Base-by-base conservation (phyloP, 1,140 invertebrate species). In the Drosophila busckii region DNA sequence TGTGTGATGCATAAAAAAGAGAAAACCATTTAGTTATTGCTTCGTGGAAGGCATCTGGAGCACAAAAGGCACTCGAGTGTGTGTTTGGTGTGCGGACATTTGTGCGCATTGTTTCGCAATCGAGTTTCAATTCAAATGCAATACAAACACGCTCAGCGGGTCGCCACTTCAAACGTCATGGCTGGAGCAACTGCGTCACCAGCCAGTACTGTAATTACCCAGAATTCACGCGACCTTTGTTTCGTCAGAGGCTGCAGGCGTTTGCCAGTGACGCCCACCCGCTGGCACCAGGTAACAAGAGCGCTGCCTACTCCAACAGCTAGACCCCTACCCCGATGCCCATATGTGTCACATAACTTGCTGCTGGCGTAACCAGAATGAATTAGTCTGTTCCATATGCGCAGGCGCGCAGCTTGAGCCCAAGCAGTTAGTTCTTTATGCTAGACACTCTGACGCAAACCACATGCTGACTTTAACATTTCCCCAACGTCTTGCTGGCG, bases 131-230 rank as follows among this genome's bases (percentile, higher is more conserved):
- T 80, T 80, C 68, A 82, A 80, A 69, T 64, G 75, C 75, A 78
- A 78, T 78, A 80, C 73, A 78, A 78, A 78, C 75, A 78, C 54
- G 69, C 73, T 49, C 73, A 65, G 75, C 73, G 75, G 73, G 73
- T 68, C n/a, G 73, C 68, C 73, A 73, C 73, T 80, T 82, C 68
- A 71, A 52, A 37, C 48, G 20, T 23, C 38, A 26, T 19, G 35
- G 42, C 34, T 54, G 32, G 42, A 65, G 54, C 40, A 54, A 69
- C 56, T 61, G 65, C 66, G 66, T 70, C 61, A 55, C 67, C 42
- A 59, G 3, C 32, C 4, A 10, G 15, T 69, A 73, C 53, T 65
- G 69, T 78, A 78, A 78, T 78, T 78, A 78, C 68, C 73, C 59
- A 40, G 73, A 78, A 78, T 78, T 78, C 73, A 82, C 73, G 75